phyloP scores from a whole-genome alignment of 2,113 vertebrate genomes.

The Anoplopoma fimbria region DNA sequence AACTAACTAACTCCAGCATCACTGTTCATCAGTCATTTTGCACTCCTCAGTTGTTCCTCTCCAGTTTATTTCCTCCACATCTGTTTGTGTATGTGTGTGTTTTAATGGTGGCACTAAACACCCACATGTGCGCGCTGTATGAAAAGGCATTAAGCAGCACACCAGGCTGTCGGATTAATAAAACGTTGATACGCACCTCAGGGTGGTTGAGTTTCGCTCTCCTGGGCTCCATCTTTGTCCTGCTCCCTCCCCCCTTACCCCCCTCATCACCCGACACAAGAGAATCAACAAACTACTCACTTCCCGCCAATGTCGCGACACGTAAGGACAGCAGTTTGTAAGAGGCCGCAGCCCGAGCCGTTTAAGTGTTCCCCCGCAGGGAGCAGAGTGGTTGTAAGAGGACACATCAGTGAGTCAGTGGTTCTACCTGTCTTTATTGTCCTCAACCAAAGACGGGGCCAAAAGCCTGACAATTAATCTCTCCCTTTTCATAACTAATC shows the following conservation, averaged over 20 bases:
- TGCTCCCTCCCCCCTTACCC: too few relatives aligned
- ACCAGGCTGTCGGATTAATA: conserved; percentile 13
- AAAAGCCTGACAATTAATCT: too few relatives aligned
- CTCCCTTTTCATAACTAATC: too few relatives aligned
- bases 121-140: neutral
- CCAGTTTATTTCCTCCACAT: neutral
- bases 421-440: too few relatives aligned
- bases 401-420: neutral
- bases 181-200: conserved; percentile 25
- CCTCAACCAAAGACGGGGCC: too few relatives aligned
- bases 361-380: too few relatives aligned
- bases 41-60: too few relatives aligned
- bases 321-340: conserved; percentile 15
- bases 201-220: conserved; percentile 26
- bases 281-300: conserved; percentile 23
- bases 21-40: too few relatives aligned
- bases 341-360: conserved; percentile 5
- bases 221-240: too few relatives aligned
- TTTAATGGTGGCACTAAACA: neutral
- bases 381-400: too few relatives aligned
- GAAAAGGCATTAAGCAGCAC: neutral
- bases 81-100: neutral
- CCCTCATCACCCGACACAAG: conserved; percentile 13
- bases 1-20: too few relatives aligned
- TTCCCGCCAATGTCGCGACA: too few relatives aligned